Evolutionary conservation across 2,113 vertebrate genomes (phyloP).

Genomic region (Platichthys stellatus): DNA sequence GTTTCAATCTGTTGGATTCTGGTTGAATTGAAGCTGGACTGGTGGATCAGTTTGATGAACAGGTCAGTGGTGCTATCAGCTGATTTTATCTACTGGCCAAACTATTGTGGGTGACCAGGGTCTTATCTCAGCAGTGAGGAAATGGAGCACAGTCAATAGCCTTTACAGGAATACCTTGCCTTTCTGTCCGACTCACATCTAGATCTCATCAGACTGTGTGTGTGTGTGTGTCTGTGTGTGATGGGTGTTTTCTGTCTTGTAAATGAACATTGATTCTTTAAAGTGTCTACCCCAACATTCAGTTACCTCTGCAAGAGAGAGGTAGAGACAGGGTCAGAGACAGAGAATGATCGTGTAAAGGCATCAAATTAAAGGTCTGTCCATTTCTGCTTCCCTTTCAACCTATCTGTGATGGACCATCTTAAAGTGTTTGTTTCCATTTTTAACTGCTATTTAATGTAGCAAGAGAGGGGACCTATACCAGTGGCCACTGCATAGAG

Average conservation of each 20-base stretch:
- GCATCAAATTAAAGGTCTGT: conserved; percentile 33
- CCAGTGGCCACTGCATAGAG: background rate
- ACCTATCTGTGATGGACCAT: conserved; percentile 45
- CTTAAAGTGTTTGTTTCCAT: background rate
- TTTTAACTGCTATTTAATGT: background rate
- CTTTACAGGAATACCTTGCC: conserved; percentile 37
- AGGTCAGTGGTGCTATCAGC: conserved; percentile 34
- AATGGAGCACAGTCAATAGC: conserved; percentile 31
- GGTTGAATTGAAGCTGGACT: conserved; percentile 28
- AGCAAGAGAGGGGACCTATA: no score
- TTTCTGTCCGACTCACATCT: conserved; percentile 45
- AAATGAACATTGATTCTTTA: conserved; percentile 67
- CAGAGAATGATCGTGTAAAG: background rate
- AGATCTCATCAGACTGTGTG: conserved; percentile 23
- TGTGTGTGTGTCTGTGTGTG: conserved; percentile 23
- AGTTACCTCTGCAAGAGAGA: background rate
- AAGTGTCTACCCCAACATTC: conserved; percentile 57
- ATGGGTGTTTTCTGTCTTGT: conserved; percentile 56
- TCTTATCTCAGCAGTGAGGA: conserved; percentile 49
- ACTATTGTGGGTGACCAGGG: conserved; percentile 43
- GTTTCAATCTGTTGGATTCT: conserved; percentile 27
- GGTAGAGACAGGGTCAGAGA: background rate
- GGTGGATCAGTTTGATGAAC: conserved; percentile 38
- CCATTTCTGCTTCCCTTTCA: conserved; percentile 3
- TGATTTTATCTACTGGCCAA: conserved; percentile 27